These are phyloP conservation scores for Myotis lucifugus DNA, from an alignment of 2,113 vertebrate species.

Conservation along the genomic window DNA sequence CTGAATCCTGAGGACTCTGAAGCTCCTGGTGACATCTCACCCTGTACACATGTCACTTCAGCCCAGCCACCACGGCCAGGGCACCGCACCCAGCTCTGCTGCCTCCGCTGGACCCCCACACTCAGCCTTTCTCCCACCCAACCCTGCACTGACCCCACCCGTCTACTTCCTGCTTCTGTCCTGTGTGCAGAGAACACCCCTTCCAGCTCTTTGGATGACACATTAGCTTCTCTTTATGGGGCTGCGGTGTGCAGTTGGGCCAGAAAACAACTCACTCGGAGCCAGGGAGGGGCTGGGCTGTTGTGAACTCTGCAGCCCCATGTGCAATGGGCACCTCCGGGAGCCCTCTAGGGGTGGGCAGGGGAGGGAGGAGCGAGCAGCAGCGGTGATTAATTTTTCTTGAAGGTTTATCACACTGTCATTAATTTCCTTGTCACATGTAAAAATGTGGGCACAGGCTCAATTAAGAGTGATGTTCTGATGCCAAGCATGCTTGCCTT, in stretches of 20 bases:
- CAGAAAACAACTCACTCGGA: neutral
- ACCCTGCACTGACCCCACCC: neutral
- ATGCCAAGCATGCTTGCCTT: conserved; percentile 69
- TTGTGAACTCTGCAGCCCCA: neutral
- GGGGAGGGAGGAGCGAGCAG: neutral
- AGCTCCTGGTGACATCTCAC: neutral
- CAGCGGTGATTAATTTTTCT: conserved; percentile 67
- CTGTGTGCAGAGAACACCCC: neutral
- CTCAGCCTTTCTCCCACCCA: neutral
- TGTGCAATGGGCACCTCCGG: neutral
- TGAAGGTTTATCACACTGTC: conserved; percentile 10
- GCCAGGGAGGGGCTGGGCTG: neutral
- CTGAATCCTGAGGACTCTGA: neutral
- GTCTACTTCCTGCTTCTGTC: no score
- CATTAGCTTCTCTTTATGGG: no score
- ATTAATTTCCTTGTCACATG: conserved; percentile 53
- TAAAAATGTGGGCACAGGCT: conserved; percentile 44
- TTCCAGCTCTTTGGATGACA: neutral
- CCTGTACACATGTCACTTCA: neutral
- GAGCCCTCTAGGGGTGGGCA: conserved; percentile 38
- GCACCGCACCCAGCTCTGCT: neutral
- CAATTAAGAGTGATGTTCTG: conserved; percentile 78
- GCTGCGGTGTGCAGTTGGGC: neutral
- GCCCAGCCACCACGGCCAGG: neutral
- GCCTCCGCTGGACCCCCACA: conserved; percentile 1